Conservation (phyloP, 2,113 vertebrate genomes). For the Petrocephalus zakoni region DNA sequence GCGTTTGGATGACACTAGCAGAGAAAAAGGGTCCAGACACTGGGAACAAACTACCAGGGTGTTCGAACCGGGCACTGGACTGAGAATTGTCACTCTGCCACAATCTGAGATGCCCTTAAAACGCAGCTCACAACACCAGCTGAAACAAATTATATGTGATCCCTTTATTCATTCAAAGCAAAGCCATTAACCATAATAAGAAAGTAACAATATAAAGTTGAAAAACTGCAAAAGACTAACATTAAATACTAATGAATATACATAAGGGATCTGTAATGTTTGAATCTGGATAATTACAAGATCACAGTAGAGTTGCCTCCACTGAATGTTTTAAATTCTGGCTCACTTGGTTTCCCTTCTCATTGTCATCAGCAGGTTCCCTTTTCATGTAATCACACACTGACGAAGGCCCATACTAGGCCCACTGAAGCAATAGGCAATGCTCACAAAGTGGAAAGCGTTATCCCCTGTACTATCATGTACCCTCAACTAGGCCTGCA, state of each 20-base stretch:
- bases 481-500: neutral
- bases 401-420: neutral
- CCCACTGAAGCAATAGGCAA: neutral
- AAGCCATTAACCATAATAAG: neutral
- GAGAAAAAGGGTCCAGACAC: slow-evolving; percentile 25
- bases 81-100: neutral
- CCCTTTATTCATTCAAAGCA: neutral
- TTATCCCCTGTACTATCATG: neutral
- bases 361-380: neutral
- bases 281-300: neutral
- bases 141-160: neutral
- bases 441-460: neutral
- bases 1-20: slow-evolving; percentile 47
- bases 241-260: neutral
- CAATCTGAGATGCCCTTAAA: neutral
- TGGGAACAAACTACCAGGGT: slow-evolving; percentile 2
- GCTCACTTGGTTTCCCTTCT: too few relatives aligned
- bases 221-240: neutral
- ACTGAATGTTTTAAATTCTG: neutral
- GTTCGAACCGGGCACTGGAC: neutral
- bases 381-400: neutral
- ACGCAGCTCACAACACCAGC: neutral
- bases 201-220: neutral
- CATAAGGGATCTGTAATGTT: neutral
- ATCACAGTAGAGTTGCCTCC: neutral